phyloP scores from a whole-genome alignment of 2,797 vertebrate species.

The Tarsius wallacei region DNA sequence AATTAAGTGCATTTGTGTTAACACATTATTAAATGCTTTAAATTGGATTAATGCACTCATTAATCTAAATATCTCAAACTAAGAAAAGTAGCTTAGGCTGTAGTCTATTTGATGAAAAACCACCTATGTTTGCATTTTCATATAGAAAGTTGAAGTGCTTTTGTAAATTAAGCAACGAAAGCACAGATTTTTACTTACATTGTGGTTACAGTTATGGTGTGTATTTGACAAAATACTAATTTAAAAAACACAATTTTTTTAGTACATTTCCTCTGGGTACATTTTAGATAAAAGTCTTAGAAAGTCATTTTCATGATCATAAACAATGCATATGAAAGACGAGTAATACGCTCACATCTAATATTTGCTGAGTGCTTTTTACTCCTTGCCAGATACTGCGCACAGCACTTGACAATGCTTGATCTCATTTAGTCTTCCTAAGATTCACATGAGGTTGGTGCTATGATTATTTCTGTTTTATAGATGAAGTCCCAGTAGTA shows the following conservation, averaged over 20 bases:
- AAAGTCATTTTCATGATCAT: slow-evolving; percentile 12
- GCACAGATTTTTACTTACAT: neutral
- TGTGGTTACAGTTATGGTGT: neutral
- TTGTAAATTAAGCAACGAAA: slow-evolving; percentile 51
- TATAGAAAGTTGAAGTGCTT: slow-evolving; percentile 10
- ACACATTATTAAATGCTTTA: neutral
- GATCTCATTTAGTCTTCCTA: neutral
- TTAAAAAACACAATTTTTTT: neutral
- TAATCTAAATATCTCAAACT: neutral
- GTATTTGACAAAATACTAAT: slow-evolving; percentile 18
- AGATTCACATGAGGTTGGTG: neutral
- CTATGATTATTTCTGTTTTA: neutral
- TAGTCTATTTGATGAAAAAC: neutral
- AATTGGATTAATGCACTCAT: neutral
- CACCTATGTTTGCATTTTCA: neutral
- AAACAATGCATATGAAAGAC: neutral
- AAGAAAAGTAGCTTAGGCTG: slow-evolving; percentile 6
- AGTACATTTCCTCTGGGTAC: neutral
- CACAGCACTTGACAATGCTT: neutral
- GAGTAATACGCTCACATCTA: neutral
- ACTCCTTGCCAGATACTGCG: neutral
- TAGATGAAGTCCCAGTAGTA: neutral
- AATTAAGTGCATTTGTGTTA: neutral
- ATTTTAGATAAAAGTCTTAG: neutral
- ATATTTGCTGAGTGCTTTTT: neutral